Evolutionary conservation across 2,113 vertebrate species (phyloP), one percentile per base, ranked within the genome.

Genomic region (Salvelinus alpinus): DNA sequence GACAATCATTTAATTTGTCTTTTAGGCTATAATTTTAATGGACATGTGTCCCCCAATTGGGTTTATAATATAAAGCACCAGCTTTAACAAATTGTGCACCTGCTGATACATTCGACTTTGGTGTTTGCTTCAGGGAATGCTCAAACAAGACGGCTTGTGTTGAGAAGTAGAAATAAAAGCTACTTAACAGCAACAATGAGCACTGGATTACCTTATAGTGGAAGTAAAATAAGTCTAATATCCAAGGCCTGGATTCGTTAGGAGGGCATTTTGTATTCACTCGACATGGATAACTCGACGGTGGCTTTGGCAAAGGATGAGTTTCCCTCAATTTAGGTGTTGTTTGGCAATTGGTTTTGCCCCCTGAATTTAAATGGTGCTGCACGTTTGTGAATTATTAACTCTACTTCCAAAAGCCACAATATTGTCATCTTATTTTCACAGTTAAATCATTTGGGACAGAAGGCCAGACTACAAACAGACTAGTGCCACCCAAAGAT

Each of bases 221-320:
- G 96, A 59, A 98, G 96, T 82, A 97, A 96, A 82, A 97, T 97
- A 81, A 97, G 95, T 87, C 91, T 98, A 57, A 96, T 98, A 76
- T 97, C 95, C 0, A 98, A 97, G 90, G 96, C 96, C 0, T 93
- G 96, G 91, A 97, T 98, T 77, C 95, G 96, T 44, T 97, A 98
- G 90, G 95, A 98, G 77, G 96, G 96, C 1, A 96, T 97, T 62
- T 76, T 98, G 64, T 97, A 96, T 76, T 96, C 95, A 16, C 96
- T 97, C 75, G 96, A 99, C 89, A 99, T 96, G 0, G 97, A 98
- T 31, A 95, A 96, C 89, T 99, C 97, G 64, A 99, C 97, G 0
- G 95, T 99, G 85, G 95, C 95, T 5, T 90, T 98, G 64, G 96
- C 96, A 34, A 97, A 96, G 91, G 96, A 96, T 96, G 83, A 34